Conservation (phyloP, 2,113 vertebrate genomes). For the Bos indicus region DNA sequence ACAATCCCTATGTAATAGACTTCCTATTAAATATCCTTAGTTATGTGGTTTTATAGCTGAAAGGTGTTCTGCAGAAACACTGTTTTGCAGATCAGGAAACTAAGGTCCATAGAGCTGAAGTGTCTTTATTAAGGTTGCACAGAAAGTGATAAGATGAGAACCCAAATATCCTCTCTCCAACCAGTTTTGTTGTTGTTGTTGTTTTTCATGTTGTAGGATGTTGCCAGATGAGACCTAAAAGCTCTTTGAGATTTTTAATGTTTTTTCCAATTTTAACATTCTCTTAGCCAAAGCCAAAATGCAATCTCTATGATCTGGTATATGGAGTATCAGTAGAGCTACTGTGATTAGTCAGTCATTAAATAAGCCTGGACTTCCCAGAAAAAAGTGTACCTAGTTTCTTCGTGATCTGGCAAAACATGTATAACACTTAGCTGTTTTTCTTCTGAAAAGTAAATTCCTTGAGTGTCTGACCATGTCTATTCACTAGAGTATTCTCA, state of each 20-base stretch:
- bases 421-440: not conserved
- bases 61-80: not conserved
- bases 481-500: not conserved
- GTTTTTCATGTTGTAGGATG: not conserved
- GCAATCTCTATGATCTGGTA: not conserved
- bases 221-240: not conserved
- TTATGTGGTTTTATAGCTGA: not conserved
- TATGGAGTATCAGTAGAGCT: not conserved
- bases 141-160: not conserved
- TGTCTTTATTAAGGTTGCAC: not conserved
- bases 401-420: not conserved
- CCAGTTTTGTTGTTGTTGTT: not conserved
- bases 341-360: not conserved
- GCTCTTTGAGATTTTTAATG: not conserved
- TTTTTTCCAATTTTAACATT: not conserved
- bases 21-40: not conserved
- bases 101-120: not conserved
- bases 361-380: not conserved
- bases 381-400: not conserved
- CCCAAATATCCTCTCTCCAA: not conserved
- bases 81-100: not conserved
- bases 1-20: not conserved
- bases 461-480: not conserved
- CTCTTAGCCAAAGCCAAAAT: not conserved
- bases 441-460: not conserved